These are phyloP conservation scores for Penaeus monodon DNA, from an alignment of 2,888 invertebrate species.

Conservation along the genomic window DNA sequence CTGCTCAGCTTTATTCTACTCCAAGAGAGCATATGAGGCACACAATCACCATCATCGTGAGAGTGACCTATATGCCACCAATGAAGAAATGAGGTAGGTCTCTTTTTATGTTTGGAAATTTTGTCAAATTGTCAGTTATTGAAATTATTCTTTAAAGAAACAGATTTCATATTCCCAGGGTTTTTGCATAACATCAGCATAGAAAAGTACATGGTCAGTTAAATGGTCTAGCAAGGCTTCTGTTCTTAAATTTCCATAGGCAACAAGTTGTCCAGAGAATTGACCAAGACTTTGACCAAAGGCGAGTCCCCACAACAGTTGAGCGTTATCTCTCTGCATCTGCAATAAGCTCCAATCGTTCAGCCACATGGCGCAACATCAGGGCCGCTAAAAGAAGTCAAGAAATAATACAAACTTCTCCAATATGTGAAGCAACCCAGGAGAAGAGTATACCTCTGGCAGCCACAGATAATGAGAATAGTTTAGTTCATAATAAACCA, in stretches of 20 bases:
- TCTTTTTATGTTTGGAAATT: background rate
- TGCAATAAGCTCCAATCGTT: constrained; percentile 40
- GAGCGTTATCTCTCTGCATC: constrained; percentile 51
- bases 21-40: constrained; percentile 54
- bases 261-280: constrained; percentile 47
- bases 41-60: constrained; percentile 53
- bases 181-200: background rate
- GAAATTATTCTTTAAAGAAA: too few relatives aligned
- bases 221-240: background rate
- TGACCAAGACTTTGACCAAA: constrained; percentile 60
- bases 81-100: constrained; percentile 53
- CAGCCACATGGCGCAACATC: constrained; percentile 48
- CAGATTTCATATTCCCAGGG: background rate
- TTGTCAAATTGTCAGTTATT: background rate
- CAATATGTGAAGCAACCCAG: background rate
- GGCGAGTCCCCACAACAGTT: constrained; percentile 43
- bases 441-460: background rate
- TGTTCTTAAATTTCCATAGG: background rate
- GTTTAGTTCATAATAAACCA: too few relatives aligned
- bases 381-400: constrained; percentile 34
- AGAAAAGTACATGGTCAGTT: background rate
- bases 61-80: constrained; percentile 48
- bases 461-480: background rate
- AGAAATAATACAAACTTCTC: background rate
- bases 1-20: constrained; percentile 52